Conservation (phyloP, 2,113 vertebrate species). For the Microtus montanus region DNA sequence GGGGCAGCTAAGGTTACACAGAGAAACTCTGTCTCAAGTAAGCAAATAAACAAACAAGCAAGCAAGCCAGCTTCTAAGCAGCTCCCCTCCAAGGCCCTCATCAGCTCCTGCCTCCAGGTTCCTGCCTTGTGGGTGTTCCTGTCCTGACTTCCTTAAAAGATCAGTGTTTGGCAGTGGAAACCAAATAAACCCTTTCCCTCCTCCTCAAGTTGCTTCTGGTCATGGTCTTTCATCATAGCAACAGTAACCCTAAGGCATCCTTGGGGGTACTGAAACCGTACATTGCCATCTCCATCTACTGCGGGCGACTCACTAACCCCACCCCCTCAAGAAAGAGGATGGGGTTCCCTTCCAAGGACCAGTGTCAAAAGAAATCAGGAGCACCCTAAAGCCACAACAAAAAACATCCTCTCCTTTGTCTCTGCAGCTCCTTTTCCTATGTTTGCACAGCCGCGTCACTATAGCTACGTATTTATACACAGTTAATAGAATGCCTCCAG, state of each 20-base stretch:
- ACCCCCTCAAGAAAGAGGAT: not conserved
- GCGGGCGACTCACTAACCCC: not conserved
- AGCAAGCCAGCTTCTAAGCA: not conserved
- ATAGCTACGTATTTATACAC: not conserved
- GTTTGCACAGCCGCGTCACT: not conserved
- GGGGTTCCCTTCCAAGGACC: not conserved
- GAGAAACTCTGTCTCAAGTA: not conserved
- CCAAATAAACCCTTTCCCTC: not conserved
- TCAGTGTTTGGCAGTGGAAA: not conserved
- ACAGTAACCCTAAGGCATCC: too few species aligned
- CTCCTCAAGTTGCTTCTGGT: not conserved
- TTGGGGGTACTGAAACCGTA: not conserved
- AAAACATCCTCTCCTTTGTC: not conserved
- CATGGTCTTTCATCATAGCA: not conserved
- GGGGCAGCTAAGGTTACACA: not conserved
- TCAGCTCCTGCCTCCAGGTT: not conserved
- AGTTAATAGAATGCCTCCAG: not conserved
- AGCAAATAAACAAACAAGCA: not conserved
- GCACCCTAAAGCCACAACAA: constrained; percentile 1
- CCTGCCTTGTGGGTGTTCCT: not conserved
- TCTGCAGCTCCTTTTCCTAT: not conserved
- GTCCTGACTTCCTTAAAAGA: not conserved
- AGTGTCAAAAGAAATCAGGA: not conserved
- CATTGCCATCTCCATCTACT: not conserved
- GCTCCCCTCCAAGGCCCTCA: too few species aligned